Evolutionary conservation across 2,113 vertebrate genomes (phyloP).

Genomic region (Sorex fumeus): DNA sequence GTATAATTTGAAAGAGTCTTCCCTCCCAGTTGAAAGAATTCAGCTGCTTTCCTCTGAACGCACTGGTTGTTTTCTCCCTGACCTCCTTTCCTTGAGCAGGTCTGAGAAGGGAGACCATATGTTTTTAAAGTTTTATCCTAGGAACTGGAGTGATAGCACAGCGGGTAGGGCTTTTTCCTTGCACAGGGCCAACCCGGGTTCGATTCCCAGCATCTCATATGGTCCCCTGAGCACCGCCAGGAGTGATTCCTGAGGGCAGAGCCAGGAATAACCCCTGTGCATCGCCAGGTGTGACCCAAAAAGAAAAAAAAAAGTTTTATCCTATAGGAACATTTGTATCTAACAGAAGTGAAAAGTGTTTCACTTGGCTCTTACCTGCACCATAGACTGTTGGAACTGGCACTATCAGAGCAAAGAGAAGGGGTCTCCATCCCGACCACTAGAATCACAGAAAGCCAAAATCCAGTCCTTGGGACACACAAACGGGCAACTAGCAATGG

Average conservation of each 20-base stretch:
- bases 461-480: background rate
- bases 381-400: background rate
- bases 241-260: no score
- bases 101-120: background rate
- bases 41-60: background rate
- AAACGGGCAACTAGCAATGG: background rate
- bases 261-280: no score
- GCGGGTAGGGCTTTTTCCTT: no score
- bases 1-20: background rate
- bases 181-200: no score
- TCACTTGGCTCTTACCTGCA: background rate
- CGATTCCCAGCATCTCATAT: no score
- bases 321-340: background rate
- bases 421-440: background rate
- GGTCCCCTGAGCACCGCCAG: no score
- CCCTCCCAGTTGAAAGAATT: slow-evolving; percentile 19
- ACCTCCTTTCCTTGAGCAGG: slow-evolving; percentile 59
- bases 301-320: slow-evolving; percentile 20
- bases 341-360: background rate
- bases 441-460: background rate
- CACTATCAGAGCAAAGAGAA: background rate
- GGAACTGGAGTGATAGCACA: no score
- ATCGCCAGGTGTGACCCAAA: no score
- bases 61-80: slow-evolving; percentile 2
- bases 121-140: slow-evolving; percentile 10